phyloP scores from a whole-genome alignment of 2,113 vertebrate genomes.

The Ivindomyrus marchei region DNA sequence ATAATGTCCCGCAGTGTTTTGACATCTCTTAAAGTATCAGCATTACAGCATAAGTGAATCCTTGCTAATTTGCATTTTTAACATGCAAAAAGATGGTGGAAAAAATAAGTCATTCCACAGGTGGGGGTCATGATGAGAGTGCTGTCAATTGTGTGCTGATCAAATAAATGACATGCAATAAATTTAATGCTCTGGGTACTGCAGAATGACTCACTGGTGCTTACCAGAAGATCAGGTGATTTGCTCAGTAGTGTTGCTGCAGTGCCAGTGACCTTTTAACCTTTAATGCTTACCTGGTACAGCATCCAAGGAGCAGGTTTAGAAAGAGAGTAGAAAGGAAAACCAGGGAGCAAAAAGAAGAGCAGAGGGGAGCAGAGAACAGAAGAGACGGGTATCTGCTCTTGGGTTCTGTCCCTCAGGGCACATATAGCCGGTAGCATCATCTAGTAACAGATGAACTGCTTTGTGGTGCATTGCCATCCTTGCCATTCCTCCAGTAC shows the following conservation, averaged over 20 bases:
- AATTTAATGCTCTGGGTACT: background rate
- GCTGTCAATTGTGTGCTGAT: conserved; percentile 1
- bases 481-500: background rate
- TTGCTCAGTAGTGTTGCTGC: background rate
- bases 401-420: background rate
- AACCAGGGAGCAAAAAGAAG: background rate
- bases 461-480: background rate
- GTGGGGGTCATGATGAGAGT: background rate
- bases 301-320: background rate
- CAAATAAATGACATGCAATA: conserved; percentile 3
- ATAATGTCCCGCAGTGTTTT: background rate
- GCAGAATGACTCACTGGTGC: background rate
- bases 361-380: background rate
- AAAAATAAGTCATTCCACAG: background rate
- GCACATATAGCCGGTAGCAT: background rate
- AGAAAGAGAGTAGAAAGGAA: background rate
- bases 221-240: background rate
- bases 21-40: background rate
- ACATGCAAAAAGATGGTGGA: background rate
- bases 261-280: background rate
- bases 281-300: background rate
- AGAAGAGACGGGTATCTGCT: background rate
- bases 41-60: background rate
- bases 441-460: background rate
- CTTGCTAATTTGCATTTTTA: background rate